Percentiles rank a stretch among this genome's conserved stretches.
Conservation (phyloP, 92 coral and sea anemone species). For the Zoanthus sansibaricus region DNA sequence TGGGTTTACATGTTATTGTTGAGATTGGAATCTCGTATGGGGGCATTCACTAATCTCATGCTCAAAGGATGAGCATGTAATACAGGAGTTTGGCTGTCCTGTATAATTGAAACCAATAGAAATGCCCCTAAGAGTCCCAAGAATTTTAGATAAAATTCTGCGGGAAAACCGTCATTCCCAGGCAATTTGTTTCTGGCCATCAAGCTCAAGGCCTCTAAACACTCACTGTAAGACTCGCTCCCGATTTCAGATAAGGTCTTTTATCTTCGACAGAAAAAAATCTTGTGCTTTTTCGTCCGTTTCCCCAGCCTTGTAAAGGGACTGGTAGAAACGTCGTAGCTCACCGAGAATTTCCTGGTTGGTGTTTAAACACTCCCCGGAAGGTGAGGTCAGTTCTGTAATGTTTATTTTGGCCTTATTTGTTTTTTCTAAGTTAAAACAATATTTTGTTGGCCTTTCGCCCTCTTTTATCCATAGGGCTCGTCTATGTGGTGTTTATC, state of each 20-base stretch:
- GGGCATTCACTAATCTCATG: no score
- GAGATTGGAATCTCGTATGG: no score
- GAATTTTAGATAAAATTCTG: no score
- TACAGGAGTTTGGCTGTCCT: no score
- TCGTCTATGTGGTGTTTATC: neutral
- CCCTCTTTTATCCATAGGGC: conserved; percentile 7
- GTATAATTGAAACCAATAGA: no score
- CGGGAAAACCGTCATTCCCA: no score
- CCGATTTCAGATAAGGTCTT: neutral
- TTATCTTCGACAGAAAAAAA: neutral
- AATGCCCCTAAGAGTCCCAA: no score
- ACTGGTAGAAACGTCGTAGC: conserved; percentile 27
- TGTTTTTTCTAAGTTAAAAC: neutral
- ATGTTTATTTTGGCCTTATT: neutral
- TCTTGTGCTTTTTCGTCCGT: conserved; percentile 7
- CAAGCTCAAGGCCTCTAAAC: neutral
- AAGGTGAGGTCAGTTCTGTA: neutral
- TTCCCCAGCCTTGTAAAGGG: conserved; percentile 24
- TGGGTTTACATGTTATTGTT: no score
- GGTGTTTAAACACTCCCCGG: neutral
- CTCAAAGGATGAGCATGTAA: no score
- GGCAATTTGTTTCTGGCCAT: neutral
- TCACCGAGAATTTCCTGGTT: neutral
- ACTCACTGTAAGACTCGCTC: neutral
- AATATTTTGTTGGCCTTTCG: conserved; percentile 1